These are phyloP conservation scores for Nineta flava DNA, from an alignment of 2,888 invertebrate species.

Conservation along the genomic window DNA sequence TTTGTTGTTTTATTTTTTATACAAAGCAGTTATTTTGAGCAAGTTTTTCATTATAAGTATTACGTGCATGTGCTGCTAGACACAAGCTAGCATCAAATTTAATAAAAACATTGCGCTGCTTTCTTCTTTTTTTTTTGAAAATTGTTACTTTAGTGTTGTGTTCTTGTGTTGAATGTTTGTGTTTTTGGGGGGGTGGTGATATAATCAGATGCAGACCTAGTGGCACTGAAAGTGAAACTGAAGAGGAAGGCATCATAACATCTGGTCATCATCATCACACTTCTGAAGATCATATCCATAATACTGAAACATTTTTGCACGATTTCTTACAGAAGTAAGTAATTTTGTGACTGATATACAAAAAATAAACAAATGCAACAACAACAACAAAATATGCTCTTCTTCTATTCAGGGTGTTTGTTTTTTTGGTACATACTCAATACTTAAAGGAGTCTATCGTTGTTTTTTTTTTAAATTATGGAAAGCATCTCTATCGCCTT, in stretches of 20 bases:
- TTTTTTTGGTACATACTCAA: too few species aligned
- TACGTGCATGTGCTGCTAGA: too few species aligned
- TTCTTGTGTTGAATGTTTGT: constrained; percentile 28
- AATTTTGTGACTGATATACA: not conserved
- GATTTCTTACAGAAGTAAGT: constrained; percentile 21
- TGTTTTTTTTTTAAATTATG: too few species aligned
- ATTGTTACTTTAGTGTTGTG: constrained; percentile 23
- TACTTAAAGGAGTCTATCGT: too few species aligned
- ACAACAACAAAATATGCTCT: too few species aligned
- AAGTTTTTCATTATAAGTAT: too few species aligned
- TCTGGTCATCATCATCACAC: constrained; percentile 25
- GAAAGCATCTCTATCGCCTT: too few species aligned
- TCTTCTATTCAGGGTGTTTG: too few species aligned
- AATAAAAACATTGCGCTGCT: not conserved
- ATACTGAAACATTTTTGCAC: constrained; percentile 22
- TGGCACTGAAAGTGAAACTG: constrained; percentile 62
- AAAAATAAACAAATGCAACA: too few species aligned
- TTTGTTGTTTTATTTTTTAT: too few species aligned
- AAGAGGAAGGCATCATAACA: constrained; percentile 42
- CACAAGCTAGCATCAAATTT: too few species aligned
- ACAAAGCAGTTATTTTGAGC: too few species aligned
- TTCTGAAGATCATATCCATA: constrained; percentile 11
- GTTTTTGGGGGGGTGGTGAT: constrained; percentile 19
- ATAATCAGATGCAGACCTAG: constrained; percentile 32
- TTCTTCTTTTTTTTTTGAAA: constrained; percentile 8